Conservation (phyloP, 2,113 vertebrate genomes). For the Salvelinus alpinus region DNA sequence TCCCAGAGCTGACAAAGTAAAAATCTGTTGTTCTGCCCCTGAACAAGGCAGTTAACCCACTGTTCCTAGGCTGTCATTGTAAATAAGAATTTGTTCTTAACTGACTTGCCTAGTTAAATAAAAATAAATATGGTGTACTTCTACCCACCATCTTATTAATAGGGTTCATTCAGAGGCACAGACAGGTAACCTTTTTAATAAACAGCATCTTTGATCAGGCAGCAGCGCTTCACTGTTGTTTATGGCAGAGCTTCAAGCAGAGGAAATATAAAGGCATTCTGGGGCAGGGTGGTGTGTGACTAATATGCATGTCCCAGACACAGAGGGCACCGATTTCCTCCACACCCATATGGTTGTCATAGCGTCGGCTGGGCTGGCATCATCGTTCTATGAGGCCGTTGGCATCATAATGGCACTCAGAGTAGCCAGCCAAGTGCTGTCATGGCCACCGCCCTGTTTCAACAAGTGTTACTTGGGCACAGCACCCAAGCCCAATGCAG, state of each 20-base stretch:
- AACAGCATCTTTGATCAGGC: not conserved
- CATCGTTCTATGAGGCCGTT: conserved; percentile 1
- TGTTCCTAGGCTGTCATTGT: too few species aligned
- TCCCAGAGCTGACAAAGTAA: too few species aligned
- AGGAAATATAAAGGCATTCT: not conserved
- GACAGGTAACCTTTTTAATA: not conserved
- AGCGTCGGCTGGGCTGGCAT: conserved; percentile 28
- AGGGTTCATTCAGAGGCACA: not conserved
- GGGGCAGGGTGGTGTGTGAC: not conserved
- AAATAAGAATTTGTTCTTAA: too few species aligned
- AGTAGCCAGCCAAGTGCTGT: not conserved
- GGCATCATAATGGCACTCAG: conserved; percentile 12
- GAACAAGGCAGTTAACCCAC: too few species aligned
- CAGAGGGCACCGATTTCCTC: not conserved
- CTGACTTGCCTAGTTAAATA: too few species aligned
- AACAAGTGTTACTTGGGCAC: conserved; percentile 17
- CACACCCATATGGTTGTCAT: conserved; percentile 38
- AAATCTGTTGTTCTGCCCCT: too few species aligned
- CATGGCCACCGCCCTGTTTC: not conserved
- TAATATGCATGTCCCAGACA: not conserved
- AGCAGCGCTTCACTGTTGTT: too few species aligned
- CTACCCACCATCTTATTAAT: not conserved
- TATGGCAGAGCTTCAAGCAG: not conserved
- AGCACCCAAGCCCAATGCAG: not conserved
- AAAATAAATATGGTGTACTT: not conserved